Conservation (phyloP, 2,888 invertebrate species). For the Machimus rusticus region DNA sequence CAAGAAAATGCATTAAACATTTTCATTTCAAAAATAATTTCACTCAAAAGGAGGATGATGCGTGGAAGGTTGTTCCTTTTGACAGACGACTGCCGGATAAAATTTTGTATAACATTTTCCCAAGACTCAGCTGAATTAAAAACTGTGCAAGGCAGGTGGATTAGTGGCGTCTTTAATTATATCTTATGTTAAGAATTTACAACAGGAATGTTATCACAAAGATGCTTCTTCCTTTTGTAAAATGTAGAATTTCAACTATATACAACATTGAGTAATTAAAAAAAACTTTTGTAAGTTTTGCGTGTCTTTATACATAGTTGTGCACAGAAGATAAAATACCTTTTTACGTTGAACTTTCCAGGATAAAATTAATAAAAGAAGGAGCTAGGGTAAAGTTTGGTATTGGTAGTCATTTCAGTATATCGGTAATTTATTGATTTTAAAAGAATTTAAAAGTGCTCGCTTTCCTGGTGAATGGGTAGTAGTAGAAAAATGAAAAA, state of each 20-base stretch:
- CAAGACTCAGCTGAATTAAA: background rate
- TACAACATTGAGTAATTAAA: background rate
- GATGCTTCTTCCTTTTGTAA: background rate
- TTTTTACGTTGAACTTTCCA: background rate
- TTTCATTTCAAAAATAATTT: background rate
- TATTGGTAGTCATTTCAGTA: background rate
- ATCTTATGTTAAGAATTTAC: background rate
- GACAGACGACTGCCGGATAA: background rate
- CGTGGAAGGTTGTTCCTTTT: background rate
- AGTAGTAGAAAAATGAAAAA: background rate
- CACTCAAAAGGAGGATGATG: background rate
- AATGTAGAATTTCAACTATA: too few relatives aligned
- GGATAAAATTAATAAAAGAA: background rate
- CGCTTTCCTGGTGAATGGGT: background rate
- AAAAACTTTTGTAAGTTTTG: background rate
- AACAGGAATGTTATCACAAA: background rate
- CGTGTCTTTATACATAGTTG: background rate
- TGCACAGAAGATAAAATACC: too few relatives aligned
- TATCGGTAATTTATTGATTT: background rate
- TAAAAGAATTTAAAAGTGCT: background rate
- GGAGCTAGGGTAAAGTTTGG: background rate
- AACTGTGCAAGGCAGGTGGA: background rate
- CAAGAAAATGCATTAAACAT: background rate
- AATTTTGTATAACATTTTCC: background rate
- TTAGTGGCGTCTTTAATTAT: background rate